Base-by-base conservation (phyloP, 2,113 vertebrate species). In the Garra rufa region DNA sequence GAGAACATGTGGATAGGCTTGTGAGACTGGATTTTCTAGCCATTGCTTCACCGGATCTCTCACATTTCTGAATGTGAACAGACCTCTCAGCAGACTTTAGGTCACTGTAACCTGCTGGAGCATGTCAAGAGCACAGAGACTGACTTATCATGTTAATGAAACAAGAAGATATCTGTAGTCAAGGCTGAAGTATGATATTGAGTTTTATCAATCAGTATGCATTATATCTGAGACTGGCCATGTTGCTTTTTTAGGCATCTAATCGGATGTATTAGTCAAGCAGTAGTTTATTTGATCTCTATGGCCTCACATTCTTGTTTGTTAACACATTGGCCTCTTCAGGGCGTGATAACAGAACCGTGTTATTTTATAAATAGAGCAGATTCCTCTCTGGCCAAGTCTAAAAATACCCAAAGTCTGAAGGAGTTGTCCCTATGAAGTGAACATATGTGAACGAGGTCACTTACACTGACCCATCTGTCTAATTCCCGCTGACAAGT, bases 11-110 rank as follows among this genome's bases (percentile, higher is more conserved):
- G 41, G 77, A 79, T 63, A 15, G 24, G 4, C 76, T 67, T 46
- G 78, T n/a, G 78, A n/a, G 59, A 80, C 78, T 67, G 59, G 78
- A 80, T 80, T 80, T 63, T 80, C 78, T 7, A 46, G 76, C 13
- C 3, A 13, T 34, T 34, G 48, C 46, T 69, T 1, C 50, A 76
- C 17, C n/a, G 50, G 50, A 24, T 52, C 26, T 48, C 6, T 76
- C 1, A 4, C 17, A 52, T 52, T 26, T 11, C 41, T 73, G 38
- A 38, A 24, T 1, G 6, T n/a, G 48, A 30, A 13, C 48, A 34
- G 48, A 13, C 1, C 26, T 52, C 46, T 21, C 46, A 21, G 46
- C 41, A 50, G 44, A 24, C 24, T 6, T 52, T 9, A 52, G 17
- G 75, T 76, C 28, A 15, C 28, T 50, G 10, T 52, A 52, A 76